These are phyloP conservation scores for Drosophila navojoa DNA, from an alignment of 1,140 invertebrate species.

Conservation along the genomic window DNA sequence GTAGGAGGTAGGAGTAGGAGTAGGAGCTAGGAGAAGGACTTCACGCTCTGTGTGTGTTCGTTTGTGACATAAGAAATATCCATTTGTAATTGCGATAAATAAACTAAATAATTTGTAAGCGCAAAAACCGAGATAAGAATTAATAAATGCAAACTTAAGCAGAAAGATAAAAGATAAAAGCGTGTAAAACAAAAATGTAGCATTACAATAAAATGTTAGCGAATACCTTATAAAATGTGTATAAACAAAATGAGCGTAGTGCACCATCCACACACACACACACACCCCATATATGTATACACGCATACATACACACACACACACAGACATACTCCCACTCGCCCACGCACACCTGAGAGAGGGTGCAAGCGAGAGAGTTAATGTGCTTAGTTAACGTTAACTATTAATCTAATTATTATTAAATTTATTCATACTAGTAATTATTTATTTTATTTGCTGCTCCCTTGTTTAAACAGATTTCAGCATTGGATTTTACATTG, in stretches of 20 bases:
- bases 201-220: conserved; percentile 59
- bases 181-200: conserved; percentile 39
- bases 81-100: conserved; percentile 19
- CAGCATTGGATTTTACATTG: conserved; percentile 65
- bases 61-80: conserved; percentile 11
- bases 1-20: not conserved
- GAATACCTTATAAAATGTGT: conserved; percentile 63
- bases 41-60: conserved; percentile 2
- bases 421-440: conserved; percentile 51
- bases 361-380: not conserved
- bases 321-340: not conserved
- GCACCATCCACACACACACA: conserved; percentile 38
- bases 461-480: conserved; percentile 65
- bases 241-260: conserved; percentile 68
- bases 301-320: not conserved
- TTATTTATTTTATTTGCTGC: conserved; percentile 72
- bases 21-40: conserved; percentile 14
- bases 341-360: not conserved
- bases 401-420: conserved; percentile 44
- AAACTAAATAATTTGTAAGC: conserved; percentile 21
- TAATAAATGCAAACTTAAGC: conserved; percentile 37
- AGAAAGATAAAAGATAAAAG: conserved; percentile 17
- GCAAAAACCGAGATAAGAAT: conserved; percentile 28
- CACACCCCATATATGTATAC: conserved; percentile 36
- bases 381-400: conserved; percentile 69